Evolutionary conservation across 2,888 invertebrate genomes (phyloP).

Genomic region (Drosophila greeni): DNA sequence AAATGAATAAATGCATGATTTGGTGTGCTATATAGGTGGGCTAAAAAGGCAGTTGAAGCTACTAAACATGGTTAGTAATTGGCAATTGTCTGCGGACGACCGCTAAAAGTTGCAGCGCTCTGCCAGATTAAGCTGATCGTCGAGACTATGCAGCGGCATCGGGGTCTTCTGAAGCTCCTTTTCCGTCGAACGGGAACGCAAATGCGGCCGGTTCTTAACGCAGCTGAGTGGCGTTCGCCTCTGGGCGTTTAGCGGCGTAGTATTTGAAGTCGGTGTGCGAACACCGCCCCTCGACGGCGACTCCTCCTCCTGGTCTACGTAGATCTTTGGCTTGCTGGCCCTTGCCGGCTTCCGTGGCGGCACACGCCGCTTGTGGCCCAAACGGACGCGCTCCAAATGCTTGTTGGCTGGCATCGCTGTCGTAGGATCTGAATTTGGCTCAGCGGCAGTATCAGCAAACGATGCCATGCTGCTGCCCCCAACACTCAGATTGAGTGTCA

Average conservation of each 20-base stretch:
- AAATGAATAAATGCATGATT: conserved; percentile 11
- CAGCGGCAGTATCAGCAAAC: conserved; percentile 46
- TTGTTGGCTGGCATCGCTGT: conserved; percentile 50
- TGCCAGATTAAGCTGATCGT: conserved; percentile 65
- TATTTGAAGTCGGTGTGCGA: conserved; percentile 38
- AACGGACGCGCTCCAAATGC: conserved; percentile 72
- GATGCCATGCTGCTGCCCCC: conserved; percentile 66
- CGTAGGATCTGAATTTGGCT: conserved; percentile 26
- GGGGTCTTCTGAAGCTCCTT: conserved; percentile 58
- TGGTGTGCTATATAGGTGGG: conserved; percentile 18
- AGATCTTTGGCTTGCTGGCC: conserved; percentile 60
- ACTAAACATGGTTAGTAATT: conserved; percentile 47
- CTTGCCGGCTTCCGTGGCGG: conserved; percentile 59
- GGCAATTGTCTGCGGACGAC: conserved; percentile 33
- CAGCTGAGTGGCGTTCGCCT: conserved; percentile 75
- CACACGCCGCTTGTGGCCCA: conserved; percentile 58
- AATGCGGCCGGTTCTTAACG: conserved; percentile 68
- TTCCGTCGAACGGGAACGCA: conserved; percentile 72
- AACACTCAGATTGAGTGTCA: conserved; percentile 71
- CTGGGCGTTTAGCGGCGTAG: conserved; percentile 37
- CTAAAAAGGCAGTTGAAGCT: conserved; percentile 22
- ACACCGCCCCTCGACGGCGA: conserved; percentile 13
- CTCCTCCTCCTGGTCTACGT: conserved; percentile 69
- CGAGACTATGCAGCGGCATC: conserved; percentile 61
- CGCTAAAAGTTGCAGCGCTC: conserved; percentile 42